phyloP scores from a whole-genome alignment of 2,113 vertebrate species.

The Malurus melanocephalus region DNA sequence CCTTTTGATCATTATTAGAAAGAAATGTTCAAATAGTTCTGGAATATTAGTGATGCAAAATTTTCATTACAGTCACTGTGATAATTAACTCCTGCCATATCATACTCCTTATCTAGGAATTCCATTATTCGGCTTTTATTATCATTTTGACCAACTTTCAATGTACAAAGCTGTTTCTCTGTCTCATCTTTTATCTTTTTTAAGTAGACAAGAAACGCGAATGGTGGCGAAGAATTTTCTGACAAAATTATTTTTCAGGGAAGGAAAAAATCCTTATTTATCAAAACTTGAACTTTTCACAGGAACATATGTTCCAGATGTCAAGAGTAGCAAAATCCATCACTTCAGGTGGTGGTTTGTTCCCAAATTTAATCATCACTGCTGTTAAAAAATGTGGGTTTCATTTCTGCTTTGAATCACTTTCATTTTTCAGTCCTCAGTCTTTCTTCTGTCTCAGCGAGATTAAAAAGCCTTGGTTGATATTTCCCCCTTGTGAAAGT shows the following conservation, averaged over 20 bases:
- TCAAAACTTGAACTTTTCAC: constrained; percentile 60
- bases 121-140: constrained; percentile 41
- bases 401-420: constrained; percentile 63
- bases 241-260: constrained; percentile 32
- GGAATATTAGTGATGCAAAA: constrained; percentile 21
- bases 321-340: constrained; percentile 60
- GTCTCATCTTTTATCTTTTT: constrained; percentile 1
- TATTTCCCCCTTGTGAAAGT: constrained; percentile 61
- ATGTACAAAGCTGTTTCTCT: not conserved
- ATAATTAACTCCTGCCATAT: constrained; percentile 32
- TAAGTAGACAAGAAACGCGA: not conserved
- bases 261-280: constrained; percentile 32
- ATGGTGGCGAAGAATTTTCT: constrained; percentile 14
- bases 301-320: constrained; percentile 43
- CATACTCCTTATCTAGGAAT: not conserved
- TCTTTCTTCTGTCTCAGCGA: constrained; percentile 53
- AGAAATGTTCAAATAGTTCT: constrained; percentile 29
- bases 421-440: constrained; percentile 62
- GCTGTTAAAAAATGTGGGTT: constrained; percentile 60
- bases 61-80: not conserved
- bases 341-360: constrained; percentile 61
- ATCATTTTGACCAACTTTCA: constrained; percentile 44
- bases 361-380: constrained; percentile 63
- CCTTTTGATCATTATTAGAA: constrained; percentile 31
- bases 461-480: constrained; percentile 58